Base-by-base conservation (phyloP, 2,113 vertebrate species). In the Colius striatus region DNA sequence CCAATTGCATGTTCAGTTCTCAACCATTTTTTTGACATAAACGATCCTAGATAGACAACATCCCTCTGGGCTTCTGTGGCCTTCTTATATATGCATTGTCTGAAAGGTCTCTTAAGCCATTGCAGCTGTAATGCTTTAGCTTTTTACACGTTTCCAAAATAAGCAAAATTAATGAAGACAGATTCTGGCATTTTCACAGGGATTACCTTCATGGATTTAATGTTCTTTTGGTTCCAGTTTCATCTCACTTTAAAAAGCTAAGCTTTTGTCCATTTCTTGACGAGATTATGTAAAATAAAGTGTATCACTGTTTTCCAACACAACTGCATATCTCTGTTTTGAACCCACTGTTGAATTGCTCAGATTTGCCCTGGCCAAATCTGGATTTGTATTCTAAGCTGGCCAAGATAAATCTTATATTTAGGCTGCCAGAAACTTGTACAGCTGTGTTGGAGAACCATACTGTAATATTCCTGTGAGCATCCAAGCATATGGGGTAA, bases 391-490 rank as follows among this genome's bases (percentile, higher is more conserved):
- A 58, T 89, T 94, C 87, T 89, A 85, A 85, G 73, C 26, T 53
- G 25, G 9, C n/a, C 25, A 70, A 79, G 54, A 70, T 60, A 87
- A 89, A 83, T 75, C 26, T 82, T 91, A 3, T 13, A 6, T 47
- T 83, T 88, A 29, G 38, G 20, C 47, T 91, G 94, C 72, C 75
- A 88, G 72, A 86, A 83, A 48, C 75, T 74, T 2, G 3, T 71
- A 38, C 82, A 94, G 92, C 85, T 93, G 51, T 81, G 87, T n/a
- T 90, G 89, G 75, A 92, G 34, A 88, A 45, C 29, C 22, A 34
- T 54, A 63, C 43, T 84, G 61, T 67, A 78, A 70, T 85, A 73
- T 75, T 92, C 91, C 87, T 66, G 12, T 73, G 75, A 57, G 57
- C 70, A 79, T 75, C 34, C 53, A 53, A 68, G n/a, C 45, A 62